These are phyloP conservation scores for Siphamia tubifer DNA, from an alignment of 2,113 vertebrate genomes.

Conservation along the genomic window DNA sequence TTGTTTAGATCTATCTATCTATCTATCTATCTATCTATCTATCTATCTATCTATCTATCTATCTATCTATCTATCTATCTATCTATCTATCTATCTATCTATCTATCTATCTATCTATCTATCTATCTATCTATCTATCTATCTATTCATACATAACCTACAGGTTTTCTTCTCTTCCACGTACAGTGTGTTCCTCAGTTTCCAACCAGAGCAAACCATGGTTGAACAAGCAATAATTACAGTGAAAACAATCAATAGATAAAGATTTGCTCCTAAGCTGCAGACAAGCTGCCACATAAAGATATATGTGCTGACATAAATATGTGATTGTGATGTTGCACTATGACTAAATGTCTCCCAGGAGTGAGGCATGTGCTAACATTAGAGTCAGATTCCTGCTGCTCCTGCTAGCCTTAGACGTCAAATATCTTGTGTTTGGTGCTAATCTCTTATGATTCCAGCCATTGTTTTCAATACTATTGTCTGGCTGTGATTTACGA, in stretches of 20 bases:
- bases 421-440: constrained; percentile 39
- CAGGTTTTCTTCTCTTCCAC: background rate
- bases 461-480: constrained; percentile 56
- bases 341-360: background rate
- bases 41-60: too few species aligned
- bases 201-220: background rate
- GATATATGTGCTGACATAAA: background rate
- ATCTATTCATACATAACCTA: too few species aligned
- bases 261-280: background rate
- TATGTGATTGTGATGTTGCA: background rate
- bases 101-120: too few species aligned
- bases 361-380: constrained; percentile 6
- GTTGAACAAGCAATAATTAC: background rate
- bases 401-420: constrained; percentile 21
- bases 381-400: constrained; percentile 26
- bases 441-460: constrained; percentile 56
- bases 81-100: too few species aligned
- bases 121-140: too few species aligned
- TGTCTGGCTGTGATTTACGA: constrained; percentile 70
- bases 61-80: too few species aligned
- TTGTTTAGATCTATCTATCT: too few species aligned
- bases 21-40: too few species aligned
- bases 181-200: background rate
- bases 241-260: background rate
- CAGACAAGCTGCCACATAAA: background rate